Conservation (phyloP, 2,888 invertebrate genomes). For the Hesperia comma region DNA sequence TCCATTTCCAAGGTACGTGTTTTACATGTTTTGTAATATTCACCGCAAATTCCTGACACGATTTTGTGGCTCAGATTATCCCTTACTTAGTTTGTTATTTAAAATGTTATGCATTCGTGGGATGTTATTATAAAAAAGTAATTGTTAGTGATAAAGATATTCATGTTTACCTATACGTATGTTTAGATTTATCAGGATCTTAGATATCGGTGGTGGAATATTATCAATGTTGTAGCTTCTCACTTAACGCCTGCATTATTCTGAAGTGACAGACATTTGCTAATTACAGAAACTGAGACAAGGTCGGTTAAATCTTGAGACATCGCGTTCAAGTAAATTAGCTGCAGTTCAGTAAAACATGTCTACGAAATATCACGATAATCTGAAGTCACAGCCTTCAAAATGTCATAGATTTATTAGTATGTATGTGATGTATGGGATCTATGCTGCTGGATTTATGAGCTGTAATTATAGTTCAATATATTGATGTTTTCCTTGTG, state of each 20-base stretch:
- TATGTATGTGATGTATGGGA: neutral
- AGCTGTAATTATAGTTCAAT: neutral
- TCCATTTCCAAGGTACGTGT: constrained; percentile 94
- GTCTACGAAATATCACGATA: neutral
- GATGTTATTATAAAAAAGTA: constrained; percentile 32
- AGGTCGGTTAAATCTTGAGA: constrained; percentile 38
- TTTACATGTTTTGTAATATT: constrained; percentile 56
- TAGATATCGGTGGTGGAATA: constrained; percentile 12
- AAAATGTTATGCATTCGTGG: neutral
- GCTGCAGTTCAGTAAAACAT: constrained; percentile 17
- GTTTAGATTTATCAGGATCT: constrained; percentile 7
- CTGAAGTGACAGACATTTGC: constrained; percentile 27
- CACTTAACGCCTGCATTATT: constrained; percentile 3
- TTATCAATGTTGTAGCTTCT: constrained; percentile 7
- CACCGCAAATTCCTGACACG: neutral
- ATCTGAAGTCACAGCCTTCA: neutral
- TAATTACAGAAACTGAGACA: constrained; percentile 42
- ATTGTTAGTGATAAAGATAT: constrained; percentile 54
- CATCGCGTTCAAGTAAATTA: constrained; percentile 34
- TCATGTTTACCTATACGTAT: constrained; percentile 61
- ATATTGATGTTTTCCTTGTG: constrained; percentile 2
- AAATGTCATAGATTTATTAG: neutral
- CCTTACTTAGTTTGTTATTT: neutral
- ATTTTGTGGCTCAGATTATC: neutral
- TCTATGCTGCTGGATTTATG: neutral